Evolutionary conservation across 2,113 vertebrate genomes (phyloP).

Genomic region (Engystomops pustulosus): DNA sequence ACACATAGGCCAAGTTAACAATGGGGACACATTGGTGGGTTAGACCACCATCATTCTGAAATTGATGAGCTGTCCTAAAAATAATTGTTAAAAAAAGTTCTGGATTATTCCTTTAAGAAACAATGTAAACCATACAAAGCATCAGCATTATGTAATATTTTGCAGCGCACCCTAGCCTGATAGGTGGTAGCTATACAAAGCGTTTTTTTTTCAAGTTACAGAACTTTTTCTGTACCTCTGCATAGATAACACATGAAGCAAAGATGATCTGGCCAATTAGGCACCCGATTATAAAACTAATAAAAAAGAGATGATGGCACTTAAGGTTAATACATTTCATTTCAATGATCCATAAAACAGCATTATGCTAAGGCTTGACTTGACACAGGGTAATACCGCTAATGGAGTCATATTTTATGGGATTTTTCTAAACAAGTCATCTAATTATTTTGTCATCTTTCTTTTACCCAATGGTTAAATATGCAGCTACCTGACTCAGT

Average conservation of each 20-base stretch:
- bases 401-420: slow-evolving; percentile 13
- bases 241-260: neutral
- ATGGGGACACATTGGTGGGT: too few relatives aligned
- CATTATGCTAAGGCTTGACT: slow-evolving; percentile 8
- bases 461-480: slow-evolving; percentile 5
- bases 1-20: too few relatives aligned
- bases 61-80: too few relatives aligned
- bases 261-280: neutral
- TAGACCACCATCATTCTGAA: too few relatives aligned
- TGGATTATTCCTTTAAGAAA: too few relatives aligned
- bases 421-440: neutral
- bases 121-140: too few relatives aligned
- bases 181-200: too few relatives aligned
- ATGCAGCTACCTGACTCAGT: neutral
- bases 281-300: neutral
- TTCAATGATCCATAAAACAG: slow-evolving; percentile 4
- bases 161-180: too few relatives aligned
- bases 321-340: slow-evolving; percentile 20
- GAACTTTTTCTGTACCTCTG: too few relatives aligned
- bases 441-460: neutral
- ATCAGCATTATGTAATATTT: too few relatives aligned
- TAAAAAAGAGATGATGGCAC: slow-evolving; percentile 19
- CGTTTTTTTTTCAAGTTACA: too few relatives aligned
- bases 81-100: too few relatives aligned
- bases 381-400: neutral